Conservation (phyloP, 92 coral and sea anemone genomes). For the Meandrina meandrites region DNA sequence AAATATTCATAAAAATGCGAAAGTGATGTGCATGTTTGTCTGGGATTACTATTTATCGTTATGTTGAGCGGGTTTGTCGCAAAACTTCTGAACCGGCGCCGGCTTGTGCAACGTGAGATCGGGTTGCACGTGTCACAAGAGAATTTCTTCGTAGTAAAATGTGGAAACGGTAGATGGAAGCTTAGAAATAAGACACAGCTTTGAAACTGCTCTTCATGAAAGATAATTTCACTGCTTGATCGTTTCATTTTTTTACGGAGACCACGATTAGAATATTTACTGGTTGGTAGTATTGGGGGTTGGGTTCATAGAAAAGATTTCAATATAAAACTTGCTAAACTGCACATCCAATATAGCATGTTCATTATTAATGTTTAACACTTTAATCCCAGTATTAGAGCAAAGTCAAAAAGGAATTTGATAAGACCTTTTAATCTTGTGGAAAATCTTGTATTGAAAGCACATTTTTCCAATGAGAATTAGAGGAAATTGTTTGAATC, state of each 20-base stretch:
- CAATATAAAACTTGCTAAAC: conserved; percentile 22
- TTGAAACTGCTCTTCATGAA: too few relatives aligned
- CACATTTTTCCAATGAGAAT: background rate
- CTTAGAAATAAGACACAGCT: background rate
- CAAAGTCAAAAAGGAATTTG: background rate
- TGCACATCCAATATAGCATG: conserved; percentile 16
- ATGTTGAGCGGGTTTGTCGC: conserved; percentile 13
- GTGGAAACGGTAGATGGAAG: background rate
- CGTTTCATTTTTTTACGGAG: background rate
- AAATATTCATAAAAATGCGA: background rate
- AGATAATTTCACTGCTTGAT: background rate
- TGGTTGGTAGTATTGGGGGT: background rate
- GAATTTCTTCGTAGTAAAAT: conserved; percentile 12
- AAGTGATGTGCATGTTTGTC: background rate
- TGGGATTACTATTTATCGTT: conserved; percentile 1
- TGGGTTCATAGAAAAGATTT: background rate
- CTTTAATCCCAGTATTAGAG: background rate
- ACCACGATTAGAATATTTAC: background rate
- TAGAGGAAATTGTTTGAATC: background rate
- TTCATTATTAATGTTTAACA: background rate
- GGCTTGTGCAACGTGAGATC: conserved; percentile 18
- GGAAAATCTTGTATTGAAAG: background rate
- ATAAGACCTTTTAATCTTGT: background rate
- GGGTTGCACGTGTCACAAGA: conserved; percentile 32
- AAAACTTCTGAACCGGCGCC: conserved; percentile 13